A percentile compares a stretch with the other conserved stretches of the same genome.
phyloP scores from a whole-genome alignment of 2,888 invertebrate species.

The Hydropsyche betteni region DNA sequence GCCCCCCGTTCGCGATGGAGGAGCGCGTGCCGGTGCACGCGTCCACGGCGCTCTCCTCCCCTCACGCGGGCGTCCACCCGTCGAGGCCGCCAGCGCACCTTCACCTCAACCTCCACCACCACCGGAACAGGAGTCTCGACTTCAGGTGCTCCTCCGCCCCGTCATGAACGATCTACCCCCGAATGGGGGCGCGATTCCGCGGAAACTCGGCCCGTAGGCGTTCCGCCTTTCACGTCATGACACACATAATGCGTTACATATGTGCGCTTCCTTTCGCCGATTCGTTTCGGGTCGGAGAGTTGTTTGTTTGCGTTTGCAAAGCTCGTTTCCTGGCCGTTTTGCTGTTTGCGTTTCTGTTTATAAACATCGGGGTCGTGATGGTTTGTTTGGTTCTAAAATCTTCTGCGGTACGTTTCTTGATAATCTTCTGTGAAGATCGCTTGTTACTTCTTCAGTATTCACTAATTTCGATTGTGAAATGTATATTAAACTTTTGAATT shows the following conservation, averaged over 20 bases:
- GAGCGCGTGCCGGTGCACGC: constrained; percentile 67
- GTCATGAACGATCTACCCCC: too few species aligned
- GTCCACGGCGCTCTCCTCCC: constrained; percentile 56
- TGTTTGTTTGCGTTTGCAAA: too few species aligned
- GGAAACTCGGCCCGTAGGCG: neutral
- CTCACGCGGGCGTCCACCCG: constrained; percentile 46
- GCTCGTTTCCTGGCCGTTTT: too few species aligned
- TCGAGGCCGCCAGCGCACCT: constrained; percentile 42
- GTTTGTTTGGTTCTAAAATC: too few species aligned
- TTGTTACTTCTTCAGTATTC: too few species aligned
- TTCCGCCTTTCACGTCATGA: neutral
- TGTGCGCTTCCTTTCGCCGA: neutral
- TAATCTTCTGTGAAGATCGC: too few species aligned
- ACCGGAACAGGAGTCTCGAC: constrained; percentile 88
- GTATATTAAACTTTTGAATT: too few species aligned
- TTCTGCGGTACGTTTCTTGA: too few species aligned
- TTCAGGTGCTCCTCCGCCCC: constrained; percentile 72
- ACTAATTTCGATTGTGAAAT: too few species aligned
- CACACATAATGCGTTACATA: neutral
- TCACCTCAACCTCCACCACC: constrained; percentile 72
- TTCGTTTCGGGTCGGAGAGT: neutral
- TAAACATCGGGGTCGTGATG: too few species aligned
- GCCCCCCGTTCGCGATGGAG: constrained; percentile 61
- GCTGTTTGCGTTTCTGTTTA: too few species aligned
- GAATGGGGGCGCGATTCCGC: neutral